phyloP scores from a whole-genome alignment of 2,888 invertebrate genomes.

The Lissocephala sabroskyi region DNA sequence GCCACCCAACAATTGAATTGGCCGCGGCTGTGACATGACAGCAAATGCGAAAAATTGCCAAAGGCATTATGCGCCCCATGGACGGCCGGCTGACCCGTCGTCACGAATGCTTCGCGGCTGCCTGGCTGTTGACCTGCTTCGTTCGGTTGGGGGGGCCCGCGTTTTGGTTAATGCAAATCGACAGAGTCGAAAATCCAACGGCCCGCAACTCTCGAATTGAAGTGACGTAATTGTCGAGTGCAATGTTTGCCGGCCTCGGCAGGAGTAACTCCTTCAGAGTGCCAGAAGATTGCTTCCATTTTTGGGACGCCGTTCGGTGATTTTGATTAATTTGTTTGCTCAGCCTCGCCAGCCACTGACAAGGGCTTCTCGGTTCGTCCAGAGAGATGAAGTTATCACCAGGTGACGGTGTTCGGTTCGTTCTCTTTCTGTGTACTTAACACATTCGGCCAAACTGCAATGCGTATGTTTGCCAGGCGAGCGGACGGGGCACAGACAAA shows the following conservation, averaged over 20 bases:
- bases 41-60: conserved; percentile 46
- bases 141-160: conserved; percentile 16
- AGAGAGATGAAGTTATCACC: conserved; percentile 36
- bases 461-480: conserved; percentile 46
- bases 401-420: conserved; percentile 48
- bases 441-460: conserved; percentile 54
- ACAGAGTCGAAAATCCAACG: conserved; percentile 9
- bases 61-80: conserved; percentile 29
- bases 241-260: conserved; percentile 14
- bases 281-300: too few relatives aligned
- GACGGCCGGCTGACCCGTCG: conserved; percentile 15
- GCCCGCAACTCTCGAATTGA: background rate
- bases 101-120: conserved; percentile 5
- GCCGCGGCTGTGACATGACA: conserved; percentile 34
- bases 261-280: background rate
- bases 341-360: conserved; percentile 48
- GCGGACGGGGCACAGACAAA: background rate
- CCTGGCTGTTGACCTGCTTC: conserved; percentile 9
- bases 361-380: background rate
- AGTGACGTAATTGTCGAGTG: conserved; percentile 23
- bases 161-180: conserved; percentile 21
- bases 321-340: conserved; percentile 60
- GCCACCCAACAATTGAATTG: conserved; percentile 27
- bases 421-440: conserved; percentile 42
- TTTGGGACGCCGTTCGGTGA: too few relatives aligned